These are phyloP conservation scores for Monopis laevigella DNA, from an alignment of 2,888 invertebrate genomes.

Conservation along the genomic window DNA sequence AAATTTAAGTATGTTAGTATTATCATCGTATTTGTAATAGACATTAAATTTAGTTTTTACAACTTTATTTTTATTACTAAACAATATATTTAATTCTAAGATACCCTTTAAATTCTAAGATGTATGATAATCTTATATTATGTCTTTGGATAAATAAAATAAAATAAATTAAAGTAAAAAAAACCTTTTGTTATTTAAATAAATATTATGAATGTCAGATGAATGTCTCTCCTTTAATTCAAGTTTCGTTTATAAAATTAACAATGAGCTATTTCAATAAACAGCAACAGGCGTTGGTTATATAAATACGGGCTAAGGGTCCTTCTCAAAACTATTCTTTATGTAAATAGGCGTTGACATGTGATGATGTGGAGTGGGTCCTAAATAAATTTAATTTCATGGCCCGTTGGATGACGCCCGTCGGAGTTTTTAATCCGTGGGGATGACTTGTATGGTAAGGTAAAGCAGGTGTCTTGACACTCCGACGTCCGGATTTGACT, in stretches of 20 bases:
- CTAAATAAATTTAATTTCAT: slow-evolving; percentile 65
- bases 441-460: no score
- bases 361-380: slow-evolving; percentile 47
- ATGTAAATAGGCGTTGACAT: slow-evolving; percentile 56
- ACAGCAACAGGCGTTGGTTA: slow-evolving; percentile 43
- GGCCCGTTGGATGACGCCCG: slow-evolving; percentile 31
- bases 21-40: no score
- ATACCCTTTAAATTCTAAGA: no score
- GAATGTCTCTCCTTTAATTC: slow-evolving; percentile 39
- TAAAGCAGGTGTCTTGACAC: slow-evolving; percentile 36
- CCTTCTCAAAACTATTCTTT: slow-evolving; percentile 57
- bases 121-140: no score
- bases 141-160: background rate
- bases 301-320: slow-evolving; percentile 53
- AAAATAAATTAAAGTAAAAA: background rate
- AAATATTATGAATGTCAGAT: slow-evolving; percentile 52
- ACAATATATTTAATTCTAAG: no score
- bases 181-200: slow-evolving; percentile 52
- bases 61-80: no score
- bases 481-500: slow-evolving; percentile 35
- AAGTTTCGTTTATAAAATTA: slow-evolving; percentile 51
- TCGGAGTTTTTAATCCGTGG: slow-evolving; percentile 41
- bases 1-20: no score
- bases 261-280: slow-evolving; percentile 66
- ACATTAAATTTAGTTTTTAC: no score